Conservation (phyloP, 2,113 vertebrate species). For the Tonatia bakeri region DNA sequence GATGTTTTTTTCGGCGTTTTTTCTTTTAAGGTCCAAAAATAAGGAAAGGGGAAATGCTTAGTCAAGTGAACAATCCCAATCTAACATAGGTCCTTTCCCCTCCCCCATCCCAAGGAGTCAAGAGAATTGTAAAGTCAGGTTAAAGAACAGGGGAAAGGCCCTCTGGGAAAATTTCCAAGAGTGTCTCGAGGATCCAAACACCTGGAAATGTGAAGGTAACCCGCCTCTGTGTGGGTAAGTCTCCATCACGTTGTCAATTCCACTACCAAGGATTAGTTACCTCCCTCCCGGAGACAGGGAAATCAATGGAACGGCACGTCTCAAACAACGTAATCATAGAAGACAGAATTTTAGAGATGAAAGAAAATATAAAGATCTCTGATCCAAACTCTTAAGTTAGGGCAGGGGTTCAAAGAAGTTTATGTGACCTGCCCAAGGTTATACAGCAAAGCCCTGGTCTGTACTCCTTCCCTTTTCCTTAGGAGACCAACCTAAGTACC, state of each 20-base stretch:
- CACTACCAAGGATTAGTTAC: not conserved
- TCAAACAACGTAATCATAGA: conserved; percentile 40
- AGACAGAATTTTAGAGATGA: conserved; percentile 47
- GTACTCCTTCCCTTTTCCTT: not conserved
- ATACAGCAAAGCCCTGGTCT: not conserved
- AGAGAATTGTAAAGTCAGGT: not conserved
- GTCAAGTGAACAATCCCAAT: not conserved
- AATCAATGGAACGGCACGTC: conserved; percentile 47
- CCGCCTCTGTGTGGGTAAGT: conserved; percentile 8
- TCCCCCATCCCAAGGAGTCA: not conserved
- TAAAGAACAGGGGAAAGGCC: not conserved
- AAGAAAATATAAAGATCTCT: conserved; percentile 4
- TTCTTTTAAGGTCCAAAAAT: not conserved
- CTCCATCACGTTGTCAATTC: not conserved
- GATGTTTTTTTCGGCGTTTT: not conserved
- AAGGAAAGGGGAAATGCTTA: not conserved
- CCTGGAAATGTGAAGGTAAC: not conserved
- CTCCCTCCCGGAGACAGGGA: conserved; percentile 38
- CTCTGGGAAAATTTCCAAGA: not conserved
- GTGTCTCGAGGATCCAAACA: not conserved
- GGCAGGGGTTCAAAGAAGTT: not conserved
- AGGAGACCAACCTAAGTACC: not conserved
- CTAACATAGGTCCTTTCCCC: not conserved
- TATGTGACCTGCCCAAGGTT: not conserved
- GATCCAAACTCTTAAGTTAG: not conserved